Base-by-base conservation (phyloP, 2,113 vertebrate genomes). In the Centrocercus urophasianus region DNA sequence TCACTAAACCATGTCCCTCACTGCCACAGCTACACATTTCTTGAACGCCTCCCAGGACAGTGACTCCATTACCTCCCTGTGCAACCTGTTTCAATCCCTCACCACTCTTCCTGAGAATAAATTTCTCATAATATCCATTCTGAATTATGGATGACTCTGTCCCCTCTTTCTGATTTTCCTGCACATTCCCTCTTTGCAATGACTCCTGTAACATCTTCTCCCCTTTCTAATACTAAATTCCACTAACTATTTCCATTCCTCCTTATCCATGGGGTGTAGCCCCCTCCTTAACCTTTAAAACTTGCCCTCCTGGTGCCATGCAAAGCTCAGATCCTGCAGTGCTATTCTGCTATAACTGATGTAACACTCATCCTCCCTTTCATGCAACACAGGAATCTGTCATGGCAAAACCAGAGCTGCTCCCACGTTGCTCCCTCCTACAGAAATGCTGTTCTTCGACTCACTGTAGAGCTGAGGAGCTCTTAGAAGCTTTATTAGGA, bases 401-500 rank as follows among this genome's bases (percentile, higher is more conserved):
- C 4, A 8, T 30, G 63, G 52, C 61, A 82, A 67, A 7, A 34
- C 83, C 0, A 1, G 59, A 11, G 69, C 80, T 90, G 83, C 78
- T 94, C 88, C 95, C 92, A 86, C 82, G 0, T 87, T 1, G 0
- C 67, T 91, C 43, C 75, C 93, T 93, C 94, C 96, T 73, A 85
- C 92, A 28, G 85, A 93, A 93, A 96, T 89, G 59, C 93, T 93
- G 95, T 85, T 89, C 88, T 77, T 88, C 91, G 79, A 86, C 45
- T 95, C 89, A 59, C 30, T 61, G 82, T 69, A 74, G 45, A 80
- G 78, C 34, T 2, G 1, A 82, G 24, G 43, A 85, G 84, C 52
- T 89, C 89, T 78, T 66, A 69, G 87, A 57, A 93, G 61, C 11
- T 87, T 38, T 59, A 10, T 20, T 7, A 38, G 54, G 24, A 18